These are phyloP conservation scores for Pyralis farinalis DNA, from an alignment of 2,888 invertebrate genomes.

Conservation along the genomic window DNA sequence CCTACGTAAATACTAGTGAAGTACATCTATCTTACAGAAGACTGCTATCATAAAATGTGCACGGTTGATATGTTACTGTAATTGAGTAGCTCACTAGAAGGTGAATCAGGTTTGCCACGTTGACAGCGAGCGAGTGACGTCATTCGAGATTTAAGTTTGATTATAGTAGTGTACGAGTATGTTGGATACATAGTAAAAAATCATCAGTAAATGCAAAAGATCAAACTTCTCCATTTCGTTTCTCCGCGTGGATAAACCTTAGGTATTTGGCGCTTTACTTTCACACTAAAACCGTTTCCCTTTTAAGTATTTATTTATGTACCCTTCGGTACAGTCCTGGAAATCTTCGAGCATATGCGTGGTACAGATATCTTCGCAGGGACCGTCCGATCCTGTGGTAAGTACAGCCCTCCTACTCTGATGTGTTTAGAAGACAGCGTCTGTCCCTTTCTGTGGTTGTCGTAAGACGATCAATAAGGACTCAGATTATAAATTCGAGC, in stretches of 20 bases:
- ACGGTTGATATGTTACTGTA: too few relatives aligned
- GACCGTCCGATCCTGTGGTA: conserved; percentile 25
- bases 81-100: too few relatives aligned
- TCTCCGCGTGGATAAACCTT: neutral
- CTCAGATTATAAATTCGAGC: conserved; percentile 53
- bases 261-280: neutral
- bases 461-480: conserved; percentile 62
- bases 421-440: conserved; percentile 17
- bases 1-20: too few relatives aligned
- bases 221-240: too few relatives aligned
- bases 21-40: too few relatives aligned
- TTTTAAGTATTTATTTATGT: conserved; percentile 5
- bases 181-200: too few relatives aligned
- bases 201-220: too few relatives aligned
- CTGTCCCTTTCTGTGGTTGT: conserved; percentile 25
- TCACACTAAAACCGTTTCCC: neutral
- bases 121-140: too few relatives aligned
- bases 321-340: conserved; percentile 5
- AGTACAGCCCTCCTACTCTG: conserved; percentile 31
- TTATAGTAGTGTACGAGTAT: too few relatives aligned
- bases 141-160: too few relatives aligned
- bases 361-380: conserved; percentile 41
- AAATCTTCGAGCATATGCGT: conserved; percentile 13
- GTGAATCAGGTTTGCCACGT: too few relatives aligned
- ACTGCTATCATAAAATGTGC: too few relatives aligned